Evolutionary conservation across 2,888 invertebrate genomes (phyloP), one percentile per base, ranked within the genome.

Genomic region (Artemia sp.): DNA sequence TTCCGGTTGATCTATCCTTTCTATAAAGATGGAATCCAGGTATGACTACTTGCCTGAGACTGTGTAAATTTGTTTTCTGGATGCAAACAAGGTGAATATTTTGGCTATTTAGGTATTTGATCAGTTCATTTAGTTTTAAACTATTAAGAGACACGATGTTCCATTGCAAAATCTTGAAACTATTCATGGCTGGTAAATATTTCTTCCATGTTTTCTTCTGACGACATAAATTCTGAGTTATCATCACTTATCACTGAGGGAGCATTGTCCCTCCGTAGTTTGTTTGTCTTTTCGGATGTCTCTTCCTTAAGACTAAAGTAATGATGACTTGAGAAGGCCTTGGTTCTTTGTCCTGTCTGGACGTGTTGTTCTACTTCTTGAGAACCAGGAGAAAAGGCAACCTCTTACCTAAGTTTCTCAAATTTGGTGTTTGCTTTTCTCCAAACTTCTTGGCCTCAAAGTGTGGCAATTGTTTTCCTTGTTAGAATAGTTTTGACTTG

Each of bases 341-440:
- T 19, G 19, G 19, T 19, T 19, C 19, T 19, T 19, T 19, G 19
- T 19, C 19, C 19, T 19, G 19, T 19, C 19, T 19, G 19, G 19
- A 19, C 19, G 19, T 19, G 19, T 53, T 53, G 12, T 12, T n/a
- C n/a, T 12, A n/a, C n/a, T 53, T 53, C 53, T 53, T 53, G 53
- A n/a, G 12, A 12, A n/a, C 53, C n/a, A n/a, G 53, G n/a, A n/a
- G 53, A n/a, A 53, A 53, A 53, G 53, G n/a, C 53, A 53, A n/a
- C n/a, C n/a, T n/a, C 53, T 1, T 53, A n/a, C 53, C n/a, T 53
- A n/a, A 53, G 53, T 12, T 53, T 12, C 12, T 12, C 53, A 12
- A 53, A n/a, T 53, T 53, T n/a, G 2, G n/a, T n/a, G n/a, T 12
- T 53, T 53, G 53, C 53, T 53, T 12, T 1, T 53, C n/a, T 53